A percentile compares a stretch with the other conserved stretches of the same genome.
Conservation (phyloP, 1,140 invertebrate species). For the Listronotus bonariensis region DNA sequence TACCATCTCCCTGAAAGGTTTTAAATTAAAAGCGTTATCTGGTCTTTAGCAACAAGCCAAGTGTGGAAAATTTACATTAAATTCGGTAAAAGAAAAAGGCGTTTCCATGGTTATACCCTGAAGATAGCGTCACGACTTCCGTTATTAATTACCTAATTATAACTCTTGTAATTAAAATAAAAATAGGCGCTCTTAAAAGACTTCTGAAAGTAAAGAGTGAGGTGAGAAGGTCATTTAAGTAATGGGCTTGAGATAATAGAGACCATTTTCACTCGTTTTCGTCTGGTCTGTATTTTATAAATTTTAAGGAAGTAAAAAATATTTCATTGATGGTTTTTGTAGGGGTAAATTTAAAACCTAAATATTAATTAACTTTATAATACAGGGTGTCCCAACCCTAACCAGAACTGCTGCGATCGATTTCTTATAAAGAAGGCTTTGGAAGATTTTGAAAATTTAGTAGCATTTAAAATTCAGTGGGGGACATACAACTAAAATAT, state of each 20-base stretch:
- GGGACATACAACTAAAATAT: no score
- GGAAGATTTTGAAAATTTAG: no score
- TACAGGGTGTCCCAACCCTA: no score
- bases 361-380: no score
- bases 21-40: conserved; percentile 38
- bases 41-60: conserved; percentile 34
- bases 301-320: no score
- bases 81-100: conserved; percentile 30
- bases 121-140: conserved; percentile 43
- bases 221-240: conserved; percentile 6
- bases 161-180: conserved; percentile 49
- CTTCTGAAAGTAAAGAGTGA: conserved; percentile 3
- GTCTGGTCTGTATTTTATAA: no score
- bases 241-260: background rate
- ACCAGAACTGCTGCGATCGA: no score
- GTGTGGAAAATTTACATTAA: conserved; percentile 38
- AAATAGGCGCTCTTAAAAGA: background rate
- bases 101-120: conserved; percentile 34
- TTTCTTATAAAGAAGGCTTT: no score
- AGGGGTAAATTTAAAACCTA: no score
- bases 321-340: no score
- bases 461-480: no score
- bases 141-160: conserved; percentile 49
- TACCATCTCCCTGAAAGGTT: conserved; percentile 26
- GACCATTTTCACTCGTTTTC: no score